phyloP scores from a whole-genome alignment of 2,113 vertebrate genomes.

The Numida meleagris region DNA sequence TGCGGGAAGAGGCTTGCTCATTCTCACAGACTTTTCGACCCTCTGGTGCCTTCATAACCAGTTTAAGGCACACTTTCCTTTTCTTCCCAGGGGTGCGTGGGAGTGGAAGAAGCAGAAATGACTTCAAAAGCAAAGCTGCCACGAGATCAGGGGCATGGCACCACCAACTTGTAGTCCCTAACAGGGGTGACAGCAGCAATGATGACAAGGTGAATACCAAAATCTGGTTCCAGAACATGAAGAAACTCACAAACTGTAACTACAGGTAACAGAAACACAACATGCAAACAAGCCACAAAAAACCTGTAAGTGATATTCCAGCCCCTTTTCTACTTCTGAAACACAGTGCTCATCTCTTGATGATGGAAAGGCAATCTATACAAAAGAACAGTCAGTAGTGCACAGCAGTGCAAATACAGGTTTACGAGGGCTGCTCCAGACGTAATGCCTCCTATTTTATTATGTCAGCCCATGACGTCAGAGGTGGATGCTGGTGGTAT shows the following conservation, averaged over 20 bases:
- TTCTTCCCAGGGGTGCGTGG: background rate
- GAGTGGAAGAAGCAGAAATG: background rate
- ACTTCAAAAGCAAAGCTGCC: background rate
- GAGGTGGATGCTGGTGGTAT: background rate
- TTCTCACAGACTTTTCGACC: conserved; percentile 61
- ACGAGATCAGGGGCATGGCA: background rate
- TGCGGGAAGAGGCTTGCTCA: conserved; percentile 44
- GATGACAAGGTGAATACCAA: background rate
- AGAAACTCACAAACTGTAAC: background rate
- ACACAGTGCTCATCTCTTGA: background rate
- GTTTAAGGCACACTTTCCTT: background rate
- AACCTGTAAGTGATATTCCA: background rate
- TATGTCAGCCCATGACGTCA: background rate
- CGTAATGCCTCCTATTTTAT: background rate
- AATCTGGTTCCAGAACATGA: background rate
- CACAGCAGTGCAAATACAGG: background rate
- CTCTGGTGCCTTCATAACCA: conserved; percentile 36
- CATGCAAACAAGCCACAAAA: background rate
- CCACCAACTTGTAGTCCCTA: accelerated
- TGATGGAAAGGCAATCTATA: background rate
- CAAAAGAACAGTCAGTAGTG: background rate
- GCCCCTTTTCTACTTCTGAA: background rate
- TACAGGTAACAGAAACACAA: background rate
- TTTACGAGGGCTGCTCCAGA: background rate
- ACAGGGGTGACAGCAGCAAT: background rate